phyloP scores from a whole-genome alignment of 2,888 invertebrate genomes.

The Megamerina dolium region DNA sequence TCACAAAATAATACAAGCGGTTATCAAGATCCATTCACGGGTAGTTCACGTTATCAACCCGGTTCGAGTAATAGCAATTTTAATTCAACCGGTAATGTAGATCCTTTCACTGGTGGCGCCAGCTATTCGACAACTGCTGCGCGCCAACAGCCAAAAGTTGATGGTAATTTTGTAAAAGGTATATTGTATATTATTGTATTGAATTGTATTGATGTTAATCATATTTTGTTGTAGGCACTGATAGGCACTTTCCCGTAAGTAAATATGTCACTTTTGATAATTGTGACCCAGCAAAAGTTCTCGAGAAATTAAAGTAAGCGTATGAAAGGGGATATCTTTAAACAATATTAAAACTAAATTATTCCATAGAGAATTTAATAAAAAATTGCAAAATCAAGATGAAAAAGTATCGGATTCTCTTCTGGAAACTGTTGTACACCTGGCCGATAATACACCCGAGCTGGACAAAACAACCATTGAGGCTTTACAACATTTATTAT shows the following conservation, averaged over 20 bases:
- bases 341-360: too few relatives aligned
- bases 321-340: too few relatives aligned
- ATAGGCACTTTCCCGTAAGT: slow-evolving; percentile 48
- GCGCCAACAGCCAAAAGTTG: slow-evolving; percentile 25
- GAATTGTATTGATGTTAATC: slow-evolving; percentile 11
- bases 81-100: slow-evolving; percentile 50
- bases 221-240: slow-evolving; percentile 20
- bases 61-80: slow-evolving; percentile 40
- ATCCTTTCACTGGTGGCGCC: slow-evolving; percentile 65
- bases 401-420: slow-evolving; percentile 38
- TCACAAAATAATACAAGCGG: too few relatives aligned
- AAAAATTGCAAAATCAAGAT: slow-evolving; percentile 44
- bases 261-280: slow-evolving; percentile 67
- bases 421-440: slow-evolving; percentile 54
- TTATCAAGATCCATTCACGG: slow-evolving; percentile 65
- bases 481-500: slow-evolving; percentile 33
- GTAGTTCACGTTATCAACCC: slow-evolving; percentile 62
- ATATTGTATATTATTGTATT: slow-evolving; percentile 1
- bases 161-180: slow-evolving; percentile 34
- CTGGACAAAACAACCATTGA: slow-evolving; percentile 49
- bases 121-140: slow-evolving; percentile 61
- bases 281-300: slow-evolving; percentile 68
- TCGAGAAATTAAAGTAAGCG: slow-evolving; percentile 58
- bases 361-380: slow-evolving; percentile 69
- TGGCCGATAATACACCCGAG: slow-evolving; percentile 51